Evolutionary conservation across 2,797 vertebrate genomes (phyloP), one percentile per base, ranked within the genome.

Genomic region (Chaenodraco wilsoni): DNA sequence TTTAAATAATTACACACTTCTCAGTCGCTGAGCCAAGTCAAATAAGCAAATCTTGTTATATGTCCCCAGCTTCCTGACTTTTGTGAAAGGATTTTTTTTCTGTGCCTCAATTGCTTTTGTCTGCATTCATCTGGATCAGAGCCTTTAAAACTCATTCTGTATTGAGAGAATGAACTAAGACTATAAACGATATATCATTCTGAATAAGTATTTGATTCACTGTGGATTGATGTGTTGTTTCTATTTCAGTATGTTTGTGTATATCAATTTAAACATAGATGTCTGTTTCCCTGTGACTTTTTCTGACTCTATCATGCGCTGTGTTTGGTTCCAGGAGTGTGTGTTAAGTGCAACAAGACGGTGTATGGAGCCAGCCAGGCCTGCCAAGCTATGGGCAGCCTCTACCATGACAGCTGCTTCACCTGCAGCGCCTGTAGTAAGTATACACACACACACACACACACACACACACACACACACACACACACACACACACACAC

Each of bases 351-450:
- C 92, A 97, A 84, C 91, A 96, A 96, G 84, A 95, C 95, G 0
- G 97, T 99, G 56, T 96, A 96, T 21, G 97, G 98, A 85, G 95
- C 97, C 19, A 94, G 89, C 87, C 96, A 98, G 89, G 98, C 98
- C 67, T 99, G 98, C 86, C 98, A 99, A 87, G 98, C 98, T 44
- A 99, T 99, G 97, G 98, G 98, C 0, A 97, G 94, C 90, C 96
- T 99, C 71, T 99, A 99, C 92, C 98, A 99, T 0, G 96, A 98
- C 0, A 90, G 92, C 82, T 99, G 98, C 91, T 99, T 99, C 92
- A 98, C 96, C 92, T 99, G 98, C 7, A 96, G 97, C 0, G 96
- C 98, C 66, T 99, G 98, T 88, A 97, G 98, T 99, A 92, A 98
- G 98, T 97, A 85, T 46, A 77, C 8, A 65, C 64, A 69, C 64